Percentiles rank a stretch among this genome's conserved stretches.
Conservation (phyloP, 2,797 vertebrate species). For the Bothrops alternatus region DNA sequence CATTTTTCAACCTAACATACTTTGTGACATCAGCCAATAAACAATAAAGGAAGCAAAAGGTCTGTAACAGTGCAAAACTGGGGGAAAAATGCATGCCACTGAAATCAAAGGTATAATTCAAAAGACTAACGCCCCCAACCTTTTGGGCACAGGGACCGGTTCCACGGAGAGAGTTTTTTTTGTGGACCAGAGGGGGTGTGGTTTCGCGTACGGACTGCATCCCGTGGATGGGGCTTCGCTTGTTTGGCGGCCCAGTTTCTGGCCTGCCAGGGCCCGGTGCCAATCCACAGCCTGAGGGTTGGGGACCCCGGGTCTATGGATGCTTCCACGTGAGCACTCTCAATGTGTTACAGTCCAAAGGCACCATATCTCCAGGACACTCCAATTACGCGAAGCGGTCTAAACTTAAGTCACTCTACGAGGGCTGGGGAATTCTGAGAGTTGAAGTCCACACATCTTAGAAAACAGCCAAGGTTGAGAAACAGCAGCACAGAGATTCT, state of each 20-base stretch:
- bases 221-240: background rate
- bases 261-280: rapidly evolving
- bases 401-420: background rate
- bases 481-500: background rate
- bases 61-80: background rate
- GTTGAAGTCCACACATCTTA: background rate
- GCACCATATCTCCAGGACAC: background rate
- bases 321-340: background rate
- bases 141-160: background rate
- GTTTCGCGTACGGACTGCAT: background rate
- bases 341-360: background rate
- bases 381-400: background rate
- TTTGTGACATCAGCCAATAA: background rate
- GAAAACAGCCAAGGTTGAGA: background rate
- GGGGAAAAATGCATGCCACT: no score
- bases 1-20: background rate
- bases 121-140: background rate
- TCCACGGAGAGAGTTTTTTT: background rate
- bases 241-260: background rate
- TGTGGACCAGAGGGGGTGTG: background rate
- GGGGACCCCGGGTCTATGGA: background rate
- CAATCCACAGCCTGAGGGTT: background rate
- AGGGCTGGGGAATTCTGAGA: background rate
- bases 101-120: background rate
- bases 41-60: background rate